Conservation (phyloP, 2,888 invertebrate genomes). For the Drosophila mulleri region DNA sequence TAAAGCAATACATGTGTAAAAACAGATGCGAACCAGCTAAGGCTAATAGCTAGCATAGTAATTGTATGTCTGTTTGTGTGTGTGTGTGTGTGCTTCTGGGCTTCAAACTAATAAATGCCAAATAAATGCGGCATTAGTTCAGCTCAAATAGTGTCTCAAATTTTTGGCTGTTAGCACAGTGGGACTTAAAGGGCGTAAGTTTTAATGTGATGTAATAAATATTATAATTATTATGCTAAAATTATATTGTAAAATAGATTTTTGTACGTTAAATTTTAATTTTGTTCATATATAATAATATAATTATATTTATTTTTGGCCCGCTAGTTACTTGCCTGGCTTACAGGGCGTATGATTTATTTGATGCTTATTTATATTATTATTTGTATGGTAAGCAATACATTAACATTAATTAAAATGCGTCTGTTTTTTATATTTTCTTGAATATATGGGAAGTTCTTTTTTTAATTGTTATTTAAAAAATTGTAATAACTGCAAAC, state of each 20-base stretch:
- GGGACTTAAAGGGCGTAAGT: not conserved
- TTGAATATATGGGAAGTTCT: conserved; percentile 5
- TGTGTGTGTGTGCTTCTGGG: conserved; percentile 1
- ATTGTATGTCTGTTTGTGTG: conserved; percentile 6
- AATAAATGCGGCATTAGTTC: conserved; percentile 32
- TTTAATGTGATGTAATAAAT: not conserved
- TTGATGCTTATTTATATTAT: not conserved
- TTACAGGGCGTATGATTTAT: conserved; percentile 12
- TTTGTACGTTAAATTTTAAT: not conserved
- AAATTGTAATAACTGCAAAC: not conserved
- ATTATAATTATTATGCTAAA: no score
- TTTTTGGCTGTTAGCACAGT: not conserved
- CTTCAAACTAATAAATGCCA: conserved; percentile 44
- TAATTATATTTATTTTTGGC: not conserved
- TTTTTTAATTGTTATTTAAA: not conserved
- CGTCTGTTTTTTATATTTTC: conserved; percentile 5
- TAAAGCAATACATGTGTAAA: conserved; percentile 70
- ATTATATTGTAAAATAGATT: no score
- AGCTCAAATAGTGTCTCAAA: conserved; percentile 24
- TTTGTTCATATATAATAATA: no score
- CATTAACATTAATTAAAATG: conserved; percentile 13
- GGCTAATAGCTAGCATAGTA: conserved; percentile 61
- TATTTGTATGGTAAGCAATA: not conserved
- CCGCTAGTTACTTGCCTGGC: not conserved
- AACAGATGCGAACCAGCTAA: conserved; percentile 69